A percentile compares a stretch with the other conserved stretches of the same genome.
Evolutionary conservation across 2,797 vertebrate genomes (phyloP).

Genomic region (Phataginus tricuspis): DNA sequence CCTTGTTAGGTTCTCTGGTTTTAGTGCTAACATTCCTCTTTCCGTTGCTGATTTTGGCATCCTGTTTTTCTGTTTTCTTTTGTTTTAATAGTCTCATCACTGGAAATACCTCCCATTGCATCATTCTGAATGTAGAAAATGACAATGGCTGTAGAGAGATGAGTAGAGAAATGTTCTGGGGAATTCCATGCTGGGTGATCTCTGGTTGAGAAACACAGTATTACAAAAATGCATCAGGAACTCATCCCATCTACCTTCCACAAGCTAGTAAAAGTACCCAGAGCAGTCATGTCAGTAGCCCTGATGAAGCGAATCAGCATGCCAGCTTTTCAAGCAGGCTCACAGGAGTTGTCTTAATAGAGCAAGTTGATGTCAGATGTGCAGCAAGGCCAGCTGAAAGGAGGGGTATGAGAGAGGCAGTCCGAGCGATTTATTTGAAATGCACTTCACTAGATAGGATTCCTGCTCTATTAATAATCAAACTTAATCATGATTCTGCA

Average conservation of each 20-base stretch:
- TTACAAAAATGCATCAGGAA: neutral
- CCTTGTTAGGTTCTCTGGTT: neutral
- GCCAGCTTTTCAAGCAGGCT: neutral
- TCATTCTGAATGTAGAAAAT: neutral
- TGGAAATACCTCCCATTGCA: neutral
- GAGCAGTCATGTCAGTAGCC: fast-evolving
- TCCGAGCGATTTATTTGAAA: neutral
- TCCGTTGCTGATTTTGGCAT: neutral
- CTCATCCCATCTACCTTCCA: neutral
- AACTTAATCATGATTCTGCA: neutral
- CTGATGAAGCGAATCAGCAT: fast-evolving
- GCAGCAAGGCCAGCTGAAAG: neutral
- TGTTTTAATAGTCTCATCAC: neutral
- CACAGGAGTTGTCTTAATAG: fast-evolving
- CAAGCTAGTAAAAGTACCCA: neutral
- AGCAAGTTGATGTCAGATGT: neutral
- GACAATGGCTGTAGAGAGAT: neutral
- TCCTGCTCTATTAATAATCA: neutral
- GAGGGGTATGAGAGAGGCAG: neutral
- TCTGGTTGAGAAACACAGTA: neutral
- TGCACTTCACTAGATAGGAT: neutral
- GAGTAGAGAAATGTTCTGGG: neutral
- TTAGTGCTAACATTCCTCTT: neutral
- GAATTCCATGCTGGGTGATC: neutral
- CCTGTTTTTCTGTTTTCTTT: neutral